Base-by-base conservation (phyloP, 2,113 vertebrate species). In the Cyprichromis sp. region DNA sequence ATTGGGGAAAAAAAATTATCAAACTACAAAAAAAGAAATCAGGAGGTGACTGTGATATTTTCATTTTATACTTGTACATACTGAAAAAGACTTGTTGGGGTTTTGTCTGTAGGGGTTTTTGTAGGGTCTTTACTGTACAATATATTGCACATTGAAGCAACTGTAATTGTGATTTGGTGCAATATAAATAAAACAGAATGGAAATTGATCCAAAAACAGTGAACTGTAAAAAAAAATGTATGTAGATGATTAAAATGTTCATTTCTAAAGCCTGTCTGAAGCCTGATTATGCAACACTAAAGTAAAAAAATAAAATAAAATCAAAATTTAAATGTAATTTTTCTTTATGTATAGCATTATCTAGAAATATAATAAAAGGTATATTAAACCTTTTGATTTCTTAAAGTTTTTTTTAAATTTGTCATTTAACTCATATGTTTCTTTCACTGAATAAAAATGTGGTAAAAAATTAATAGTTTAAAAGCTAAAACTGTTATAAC, bases 321-420 rank as follows among this genome's bases (percentile, higher is more conserved):
- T 45, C 0, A 0, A 76, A 19, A 47, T 76, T 29, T 76, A 12
- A 47, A 76, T 76, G 68, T 45, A 17, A 5, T 4, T 26, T 73
- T 73, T 42, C 19, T 66, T 38, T 21, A 21, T 73, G 21, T 45
- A 45, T 47, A 73, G 14, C 14, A 45, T 16, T 71, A 24, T 1
- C 7, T 34, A 36, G 40, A 29, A 73, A 45, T 73, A 26, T 45
- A 29, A 7, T 26, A 0, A 45, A 73, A 5, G 21, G 42, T 73
- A 45, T 16, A 45, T 0, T 42, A 71, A 42, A 42, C n/a, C 40
- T 68, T 7, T 66, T n/a, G 55, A 59, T 61, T 36, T 71, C 1
- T 0, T 26, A 10, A 45, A 4, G 2, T 21, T 6, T 24, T 42
- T 71, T 16, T 1, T 1, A 0, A 66, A 13, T 24, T 40, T 40